Conservation (phyloP, 1,140 invertebrate genomes). For the Megalonaias nervosa region DNA sequence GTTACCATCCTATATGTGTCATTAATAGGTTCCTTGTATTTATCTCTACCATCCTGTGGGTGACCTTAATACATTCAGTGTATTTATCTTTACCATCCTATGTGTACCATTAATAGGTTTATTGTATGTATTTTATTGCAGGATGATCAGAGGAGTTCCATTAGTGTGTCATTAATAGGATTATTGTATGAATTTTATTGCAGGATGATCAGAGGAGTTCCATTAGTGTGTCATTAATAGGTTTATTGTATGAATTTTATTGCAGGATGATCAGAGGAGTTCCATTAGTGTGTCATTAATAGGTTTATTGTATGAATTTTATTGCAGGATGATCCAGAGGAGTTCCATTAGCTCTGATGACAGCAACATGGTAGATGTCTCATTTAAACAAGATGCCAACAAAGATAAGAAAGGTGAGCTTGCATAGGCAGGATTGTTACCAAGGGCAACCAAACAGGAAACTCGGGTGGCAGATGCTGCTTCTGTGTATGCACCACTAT, state of each 20-base stretch:
- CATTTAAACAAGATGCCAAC: conserved; percentile 53
- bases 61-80: too few species aligned
- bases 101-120: too few species aligned
- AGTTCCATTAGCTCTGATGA: conserved; percentile 27
- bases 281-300: conserved; percentile 5
- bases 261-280: conserved; percentile 59
- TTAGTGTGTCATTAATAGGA: not conserved
- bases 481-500: too few species aligned
- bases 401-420: conserved; percentile 60
- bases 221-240: not conserved
- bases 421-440: not conserved
- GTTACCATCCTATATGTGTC: too few species aligned
- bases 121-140: conserved; percentile 9
- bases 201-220: conserved; percentile 59
- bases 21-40: too few species aligned
- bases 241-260: not conserved
- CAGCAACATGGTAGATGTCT: conserved; percentile 59
- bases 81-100: too few species aligned
- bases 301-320: not conserved
- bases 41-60: too few species aligned
- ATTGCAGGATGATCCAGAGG: conserved; percentile 58
- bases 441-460: too few species aligned
- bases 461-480: too few species aligned
- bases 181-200: not conserved
- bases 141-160: conserved; percentile 58